Evolutionary conservation across 2,113 vertebrate species (phyloP).

Genomic region (Osmerus eperlanus): DNA sequence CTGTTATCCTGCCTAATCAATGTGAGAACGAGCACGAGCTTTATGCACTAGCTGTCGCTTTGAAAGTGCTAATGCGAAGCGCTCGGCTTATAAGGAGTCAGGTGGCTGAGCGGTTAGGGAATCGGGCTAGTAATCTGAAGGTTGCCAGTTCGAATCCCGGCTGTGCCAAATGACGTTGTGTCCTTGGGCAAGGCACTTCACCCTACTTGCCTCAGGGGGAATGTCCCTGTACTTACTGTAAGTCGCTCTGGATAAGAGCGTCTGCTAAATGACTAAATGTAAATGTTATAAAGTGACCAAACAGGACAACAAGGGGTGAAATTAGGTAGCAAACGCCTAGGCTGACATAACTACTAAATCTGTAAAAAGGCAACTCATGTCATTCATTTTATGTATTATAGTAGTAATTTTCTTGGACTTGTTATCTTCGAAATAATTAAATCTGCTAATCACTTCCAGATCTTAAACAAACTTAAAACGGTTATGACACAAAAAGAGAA

Average conservation of each 20-base stretch:
- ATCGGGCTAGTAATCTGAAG: no score
- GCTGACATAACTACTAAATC: not conserved
- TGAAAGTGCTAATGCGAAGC: conserved; percentile 17
- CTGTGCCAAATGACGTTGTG: no score
- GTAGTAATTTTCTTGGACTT: not conserved
- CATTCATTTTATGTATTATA: not conserved
- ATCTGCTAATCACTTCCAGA: not conserved
- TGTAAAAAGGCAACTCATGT: not conserved
- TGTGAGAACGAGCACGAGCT: not conserved
- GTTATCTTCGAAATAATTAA: not conserved
- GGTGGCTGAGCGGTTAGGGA: no score
- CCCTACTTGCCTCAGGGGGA: no score
- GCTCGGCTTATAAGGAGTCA: not conserved
- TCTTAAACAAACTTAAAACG: no score
- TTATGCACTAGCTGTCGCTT: conserved; percentile 1
- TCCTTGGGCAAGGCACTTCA: no score
- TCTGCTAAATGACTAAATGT: no score
- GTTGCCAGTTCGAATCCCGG: no score
- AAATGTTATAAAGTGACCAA: not conserved
- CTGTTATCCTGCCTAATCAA: conserved; percentile 13
- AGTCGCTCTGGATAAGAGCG: no score
- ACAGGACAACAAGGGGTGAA: no score
- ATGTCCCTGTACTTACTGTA: no score
- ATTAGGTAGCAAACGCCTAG: no score
- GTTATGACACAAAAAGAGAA: not conserved